Evolutionary conservation across 1,140 invertebrate genomes (phyloP), one percentile per base, ranked within the genome.

Genomic region (Drosophila nikananu): DNA sequence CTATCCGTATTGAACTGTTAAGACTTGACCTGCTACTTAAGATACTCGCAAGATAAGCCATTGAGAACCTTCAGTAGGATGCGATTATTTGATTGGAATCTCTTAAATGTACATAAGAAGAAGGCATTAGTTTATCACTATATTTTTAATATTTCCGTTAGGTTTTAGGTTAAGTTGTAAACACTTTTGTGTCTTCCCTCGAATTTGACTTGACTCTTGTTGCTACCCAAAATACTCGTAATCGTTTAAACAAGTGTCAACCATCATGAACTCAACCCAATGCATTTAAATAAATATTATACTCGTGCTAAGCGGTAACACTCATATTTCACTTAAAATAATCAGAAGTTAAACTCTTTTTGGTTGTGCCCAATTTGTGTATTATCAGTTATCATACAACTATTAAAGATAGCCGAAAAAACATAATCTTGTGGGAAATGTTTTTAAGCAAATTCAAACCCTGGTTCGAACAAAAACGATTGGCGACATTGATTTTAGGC

Each of bases 291-390:
- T 30, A 35, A n/a, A 71, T 17, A 17, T 51, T 17, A 19, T 60
- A 73, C 10, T 49, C 35, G 44, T 42, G 44, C 70, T 72, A 60
- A 66, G 55, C 39, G 30, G 12, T 15, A 54, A 83, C 54, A 35
- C 61, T 51, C 42, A 60, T 49, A 19, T 35, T 68, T 13, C 39
- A 49, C 57, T n/a, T 39, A 15, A 41, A 49, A 35, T 71, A 5
- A 37, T 30, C 35, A 39, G 19, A 30, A 25, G 23, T 58, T 19
- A 7, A 25, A 62, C 49, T 32, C 49, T 44, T 82, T 82, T 76
- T 57, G 83, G 83, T 86, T 89, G 83, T 89, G 81, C 83, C 54
- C 49, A 32, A 68, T 67, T n/a, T 83, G 49, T 58, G 19, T 55
- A 64, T 66, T 55, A 37, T 55, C 42, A 30, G 10, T 44, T 23